Evolutionary conservation across 2,113 vertebrate genomes (phyloP), one percentile per base, ranked within the genome.

Genomic region (Atrichornis clamosus): DNA sequence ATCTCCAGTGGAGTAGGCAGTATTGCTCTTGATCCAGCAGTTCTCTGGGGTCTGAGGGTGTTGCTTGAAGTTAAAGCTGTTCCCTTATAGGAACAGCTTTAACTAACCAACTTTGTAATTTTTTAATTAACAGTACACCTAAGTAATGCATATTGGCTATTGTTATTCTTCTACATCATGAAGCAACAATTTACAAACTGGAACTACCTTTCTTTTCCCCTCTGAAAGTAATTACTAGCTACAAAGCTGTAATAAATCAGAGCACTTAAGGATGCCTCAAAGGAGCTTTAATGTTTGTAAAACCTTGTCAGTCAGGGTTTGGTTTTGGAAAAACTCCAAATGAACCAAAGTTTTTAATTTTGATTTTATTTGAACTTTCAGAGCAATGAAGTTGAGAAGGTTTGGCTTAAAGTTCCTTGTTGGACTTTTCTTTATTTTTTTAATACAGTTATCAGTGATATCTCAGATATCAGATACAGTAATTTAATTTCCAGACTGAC

Each of bases 221-320:
- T 87, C 68, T 74, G 79, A 92, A 92, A 94, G 89, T 86, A 88
- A 89, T 84, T 96, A 87, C 87, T 94, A 85, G 44, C 78, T 78
- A 76, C 68, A 77, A 90, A 84, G 60, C 39, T 87, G 59, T 92
- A 86, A 80, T 84, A 92, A 92, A 95, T 90, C 56, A 92, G 35
- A 81, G 21, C 68, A 63, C 39, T 80, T 88, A 86, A 85, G 41
- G 39, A 62, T 52, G 39, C 59, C 83, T 82, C 63, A 63, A 26
- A 55, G 68, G 76, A 93, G 52, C 59, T 86, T 92, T 77, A 56
- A 35, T 33, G 33, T 92, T 88, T 27, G 1, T 77, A 78, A 93
- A 90, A 59, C 37, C 67, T 90, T 83, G 75, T 90, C 75, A 83
- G 35, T 65, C 44, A 41, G 35, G n/a, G 30, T 81, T 89, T 73